These are phyloP conservation scores for Chirona hameri DNA, from an alignment of 2,888 invertebrate genomes.

Conservation along the genomic window DNA sequence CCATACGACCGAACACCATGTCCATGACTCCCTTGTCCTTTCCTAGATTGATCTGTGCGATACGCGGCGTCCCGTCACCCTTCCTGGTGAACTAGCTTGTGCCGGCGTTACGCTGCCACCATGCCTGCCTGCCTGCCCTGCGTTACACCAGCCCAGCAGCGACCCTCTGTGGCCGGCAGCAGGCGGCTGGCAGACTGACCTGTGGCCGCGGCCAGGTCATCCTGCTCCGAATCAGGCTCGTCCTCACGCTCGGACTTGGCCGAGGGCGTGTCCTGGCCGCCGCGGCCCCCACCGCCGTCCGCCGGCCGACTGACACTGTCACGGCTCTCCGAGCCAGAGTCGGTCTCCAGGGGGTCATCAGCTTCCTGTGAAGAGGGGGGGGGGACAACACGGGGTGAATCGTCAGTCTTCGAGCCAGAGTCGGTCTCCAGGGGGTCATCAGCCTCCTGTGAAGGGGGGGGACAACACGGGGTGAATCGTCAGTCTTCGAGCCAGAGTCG, in stretches of 20 bases:
- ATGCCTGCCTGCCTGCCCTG: background rate
- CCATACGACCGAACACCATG: too few relatives aligned
- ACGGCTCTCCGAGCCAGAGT: background rate
- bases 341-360: background rate
- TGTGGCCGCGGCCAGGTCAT: slow-evolving; percentile 13
- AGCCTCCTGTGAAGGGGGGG: too few relatives aligned
- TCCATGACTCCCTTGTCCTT: too few relatives aligned
- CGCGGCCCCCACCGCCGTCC: background rate
- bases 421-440: too few relatives aligned
- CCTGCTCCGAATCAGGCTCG: slow-evolving; percentile 27
- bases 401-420: background rate
- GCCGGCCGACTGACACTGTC: background rate
- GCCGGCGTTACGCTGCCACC: too few relatives aligned
- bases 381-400: too few relatives aligned
- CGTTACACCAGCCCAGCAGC: background rate
- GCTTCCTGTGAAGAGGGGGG: too few relatives aligned
- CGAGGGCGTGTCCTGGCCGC: background rate
- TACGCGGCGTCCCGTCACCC: too few relatives aligned
- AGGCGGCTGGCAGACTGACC: background rate
- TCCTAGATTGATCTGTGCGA: too few relatives aligned
- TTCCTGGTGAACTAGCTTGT: too few relatives aligned
- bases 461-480: too few relatives aligned
- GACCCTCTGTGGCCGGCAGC: too few relatives aligned
- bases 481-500: background rate
- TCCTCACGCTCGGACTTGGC: background rate